Conservation (phyloP, 2,797 vertebrate species). For the Macroramphosus scolopax region DNA sequence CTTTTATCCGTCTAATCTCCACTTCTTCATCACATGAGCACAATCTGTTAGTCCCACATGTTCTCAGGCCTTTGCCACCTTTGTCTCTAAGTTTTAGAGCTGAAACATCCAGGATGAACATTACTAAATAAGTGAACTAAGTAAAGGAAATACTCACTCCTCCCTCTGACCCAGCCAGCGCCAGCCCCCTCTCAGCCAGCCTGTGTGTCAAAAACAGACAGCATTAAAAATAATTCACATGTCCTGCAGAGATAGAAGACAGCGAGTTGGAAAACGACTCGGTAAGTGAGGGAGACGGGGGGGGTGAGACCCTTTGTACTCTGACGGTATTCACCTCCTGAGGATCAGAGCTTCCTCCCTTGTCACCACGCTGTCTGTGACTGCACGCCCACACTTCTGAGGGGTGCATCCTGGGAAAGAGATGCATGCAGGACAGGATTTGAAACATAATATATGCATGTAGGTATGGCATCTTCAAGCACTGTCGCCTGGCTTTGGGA, state of each 20-base stretch:
- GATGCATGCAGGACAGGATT: background rate
- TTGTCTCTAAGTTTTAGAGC: no score
- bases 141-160: slow-evolving; percentile 90
- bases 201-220: slow-evolving; percentile 68
- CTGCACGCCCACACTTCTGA: slow-evolving; percentile 86
- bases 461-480: background rate
- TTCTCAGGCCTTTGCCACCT: no score
- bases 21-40: no score
- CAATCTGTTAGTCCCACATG: no score
- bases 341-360: slow-evolving; percentile 84
- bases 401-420: slow-evolving; percentile 87
- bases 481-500: no score
- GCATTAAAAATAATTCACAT: slow-evolving; percentile 8
- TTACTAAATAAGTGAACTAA: no score
- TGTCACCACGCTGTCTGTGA: slow-evolving; percentile 84
- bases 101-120: no score
- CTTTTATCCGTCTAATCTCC: no score
- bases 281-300: background rate
- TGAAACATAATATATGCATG: background rate
- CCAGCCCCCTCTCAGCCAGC: slow-evolving; percentile 90
- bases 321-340: slow-evolving; percentile 75
- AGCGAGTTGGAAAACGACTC: background rate
- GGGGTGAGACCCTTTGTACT: background rate
- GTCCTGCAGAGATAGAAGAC: background rate
- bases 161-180: slow-evolving; percentile 93